A percentile compares a stretch with the other conserved stretches of the same genome.
phyloP scores from a whole-genome alignment of 2,113 vertebrate genomes.

The Castor canadensis region DNA sequence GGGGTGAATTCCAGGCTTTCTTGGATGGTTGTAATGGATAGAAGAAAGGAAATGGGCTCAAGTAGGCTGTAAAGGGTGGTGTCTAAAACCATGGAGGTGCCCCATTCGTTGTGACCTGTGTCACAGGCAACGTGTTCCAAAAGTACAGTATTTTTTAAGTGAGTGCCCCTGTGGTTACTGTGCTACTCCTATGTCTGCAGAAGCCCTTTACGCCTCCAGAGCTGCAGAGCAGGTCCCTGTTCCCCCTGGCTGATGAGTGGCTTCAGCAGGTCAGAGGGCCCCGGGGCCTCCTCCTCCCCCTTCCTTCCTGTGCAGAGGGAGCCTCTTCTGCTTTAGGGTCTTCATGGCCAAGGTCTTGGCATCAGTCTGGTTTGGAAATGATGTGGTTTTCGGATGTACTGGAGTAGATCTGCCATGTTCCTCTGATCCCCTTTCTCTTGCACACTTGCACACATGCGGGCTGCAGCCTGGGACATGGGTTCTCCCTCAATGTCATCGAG shows the following conservation, averaged over 20 bases:
- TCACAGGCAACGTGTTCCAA: background rate
- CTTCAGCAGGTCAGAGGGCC: background rate
- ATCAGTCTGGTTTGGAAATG: background rate
- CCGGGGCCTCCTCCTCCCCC: background rate
- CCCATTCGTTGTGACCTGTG: background rate
- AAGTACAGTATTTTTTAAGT: background rate
- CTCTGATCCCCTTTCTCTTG: background rate
- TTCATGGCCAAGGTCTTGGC: background rate
- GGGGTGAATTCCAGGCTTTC: background rate
- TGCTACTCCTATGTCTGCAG: no score
- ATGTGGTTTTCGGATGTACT: background rate
- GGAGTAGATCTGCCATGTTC: background rate
- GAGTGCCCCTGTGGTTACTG: background rate
- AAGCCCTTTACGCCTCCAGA: no score
- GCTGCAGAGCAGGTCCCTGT: background rate
- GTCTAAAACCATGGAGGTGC: background rate
- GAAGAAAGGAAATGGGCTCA: background rate
- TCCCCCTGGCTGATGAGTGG: background rate
- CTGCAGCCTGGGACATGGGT: background rate
- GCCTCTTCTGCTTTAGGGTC: background rate
- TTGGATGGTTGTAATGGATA: background rate
- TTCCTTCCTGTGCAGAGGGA: rapidly evolving
- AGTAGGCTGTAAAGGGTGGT: background rate
- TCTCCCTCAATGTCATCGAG: background rate
- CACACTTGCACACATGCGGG: background rate